These are phyloP conservation scores for Mylabris phalerata DNA, from an alignment of 1,140 invertebrate species.

Conservation along the genomic window DNA sequence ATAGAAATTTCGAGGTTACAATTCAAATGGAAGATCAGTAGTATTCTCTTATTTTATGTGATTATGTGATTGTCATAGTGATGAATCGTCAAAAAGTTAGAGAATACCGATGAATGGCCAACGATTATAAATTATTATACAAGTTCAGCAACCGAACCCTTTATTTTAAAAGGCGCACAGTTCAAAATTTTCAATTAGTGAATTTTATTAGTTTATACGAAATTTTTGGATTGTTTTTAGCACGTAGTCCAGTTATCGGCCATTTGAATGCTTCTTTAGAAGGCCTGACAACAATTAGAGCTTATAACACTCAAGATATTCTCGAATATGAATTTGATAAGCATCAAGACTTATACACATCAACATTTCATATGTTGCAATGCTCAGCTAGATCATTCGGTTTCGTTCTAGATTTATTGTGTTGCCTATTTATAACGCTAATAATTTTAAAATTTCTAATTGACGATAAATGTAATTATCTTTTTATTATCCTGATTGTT, in stretches of 20 bases:
- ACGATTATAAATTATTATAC: neutral
- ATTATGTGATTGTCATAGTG: no score
- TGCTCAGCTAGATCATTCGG: conserved; percentile 60
- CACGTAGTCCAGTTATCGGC: conserved; percentile 56
- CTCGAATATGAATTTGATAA: conserved; percentile 73
- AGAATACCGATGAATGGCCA: neutral
- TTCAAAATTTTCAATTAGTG: no score
- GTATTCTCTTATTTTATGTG: no score
- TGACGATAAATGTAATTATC: neutral
- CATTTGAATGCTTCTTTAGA: conserved; percentile 59
- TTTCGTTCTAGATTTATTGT: conserved; percentile 70
- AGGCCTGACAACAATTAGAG: conserved; percentile 77
- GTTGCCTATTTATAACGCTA: conserved; percentile 34
- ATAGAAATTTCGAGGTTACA: no score
- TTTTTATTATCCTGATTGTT: neutral
- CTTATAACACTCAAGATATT: conserved; percentile 68
- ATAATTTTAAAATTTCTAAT: conserved; percentile 2
- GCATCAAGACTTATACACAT: conserved; percentile 64
- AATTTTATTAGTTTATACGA: no score
- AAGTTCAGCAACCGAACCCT: no score
- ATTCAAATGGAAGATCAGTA: no score
- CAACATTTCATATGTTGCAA: conserved; percentile 56
- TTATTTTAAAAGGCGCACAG: no score
- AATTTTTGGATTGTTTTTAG: conserved; percentile 17
- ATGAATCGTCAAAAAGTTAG: no score